Evolutionary conservation across 2,888 invertebrate genomes (phyloP).

Genomic region (Graphium colonna): DNA sequence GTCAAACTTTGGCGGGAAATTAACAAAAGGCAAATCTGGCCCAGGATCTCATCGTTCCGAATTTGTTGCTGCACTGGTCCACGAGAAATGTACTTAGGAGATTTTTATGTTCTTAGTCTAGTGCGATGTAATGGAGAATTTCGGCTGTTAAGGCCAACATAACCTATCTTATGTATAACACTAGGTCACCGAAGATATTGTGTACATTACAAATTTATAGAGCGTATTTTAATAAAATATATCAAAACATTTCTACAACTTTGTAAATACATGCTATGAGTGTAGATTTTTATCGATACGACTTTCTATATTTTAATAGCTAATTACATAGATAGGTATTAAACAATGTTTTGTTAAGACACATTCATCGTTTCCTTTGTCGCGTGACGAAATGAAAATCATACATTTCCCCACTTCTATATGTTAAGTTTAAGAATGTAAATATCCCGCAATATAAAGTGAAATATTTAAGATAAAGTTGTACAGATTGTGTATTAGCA

Average conservation of each 20-base stretch:
- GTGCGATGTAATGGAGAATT: background rate
- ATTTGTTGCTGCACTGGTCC: slow-evolving; percentile 17
- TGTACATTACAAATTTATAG: slow-evolving; percentile 11
- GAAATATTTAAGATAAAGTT: slow-evolving; percentile 60
- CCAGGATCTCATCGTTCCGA: slow-evolving; percentile 23
- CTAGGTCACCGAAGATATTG: slow-evolving; percentile 9
- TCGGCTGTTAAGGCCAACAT: too few species aligned
- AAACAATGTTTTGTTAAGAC: slow-evolving; percentile 10
- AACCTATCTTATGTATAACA: too few species aligned
- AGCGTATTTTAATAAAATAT: slow-evolving; percentile 22
- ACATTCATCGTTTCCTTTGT: slow-evolving; percentile 5
- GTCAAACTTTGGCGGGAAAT: background rate
- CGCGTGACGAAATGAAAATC: slow-evolving; percentile 6
- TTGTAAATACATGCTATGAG: slow-evolving; percentile 18
- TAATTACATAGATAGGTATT: slow-evolving; percentile 17
- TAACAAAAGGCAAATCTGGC: slow-evolving; percentile 3
- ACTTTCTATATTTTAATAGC: slow-evolving; percentile 10
- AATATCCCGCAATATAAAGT: slow-evolving; percentile 51
- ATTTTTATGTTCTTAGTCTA: background rate
- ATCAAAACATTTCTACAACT: slow-evolving; percentile 18
- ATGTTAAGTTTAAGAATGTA: slow-evolving; percentile 53
- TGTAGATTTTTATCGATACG: slow-evolving; percentile 17
- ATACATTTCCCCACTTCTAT: slow-evolving; percentile 16
- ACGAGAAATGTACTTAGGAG: slow-evolving; percentile 21
- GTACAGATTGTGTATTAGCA: slow-evolving; percentile 56